These are phyloP conservation scores for Callaeas wilsoni DNA, from an alignment of 2,113 vertebrate species.

Conservation along the genomic window DNA sequence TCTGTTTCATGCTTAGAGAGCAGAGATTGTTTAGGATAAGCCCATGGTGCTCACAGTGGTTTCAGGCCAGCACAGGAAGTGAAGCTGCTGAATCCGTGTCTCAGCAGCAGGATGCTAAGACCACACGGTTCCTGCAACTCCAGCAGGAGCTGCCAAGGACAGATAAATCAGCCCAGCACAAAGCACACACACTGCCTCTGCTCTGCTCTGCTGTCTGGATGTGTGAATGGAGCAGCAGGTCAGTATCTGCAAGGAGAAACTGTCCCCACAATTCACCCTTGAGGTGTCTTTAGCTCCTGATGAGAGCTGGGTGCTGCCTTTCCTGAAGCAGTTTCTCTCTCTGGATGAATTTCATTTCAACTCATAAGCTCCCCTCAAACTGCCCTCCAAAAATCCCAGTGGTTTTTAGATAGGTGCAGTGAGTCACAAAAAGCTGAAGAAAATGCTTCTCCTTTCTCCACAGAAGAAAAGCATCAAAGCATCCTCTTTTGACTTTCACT, in stretches of 20 bases:
- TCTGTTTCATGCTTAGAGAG: not conserved
- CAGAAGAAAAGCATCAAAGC: not conserved
- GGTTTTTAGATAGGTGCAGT: not conserved
- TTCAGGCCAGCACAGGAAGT: not conserved
- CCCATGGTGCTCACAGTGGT: accelerated
- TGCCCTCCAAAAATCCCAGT: not conserved
- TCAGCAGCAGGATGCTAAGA: not conserved
- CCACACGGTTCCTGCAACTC: not conserved
- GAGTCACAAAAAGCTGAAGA: not conserved
- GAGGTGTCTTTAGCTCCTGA: not conserved
- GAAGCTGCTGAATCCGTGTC: not conserved
- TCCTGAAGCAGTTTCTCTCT: not conserved
- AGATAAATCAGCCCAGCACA: accelerated
- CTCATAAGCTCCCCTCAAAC: not conserved
- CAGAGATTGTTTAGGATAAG: not conserved
- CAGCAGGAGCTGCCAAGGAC: not conserved
- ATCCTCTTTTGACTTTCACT: not conserved
- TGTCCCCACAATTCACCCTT: not conserved
- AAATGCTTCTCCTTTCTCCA: not conserved
- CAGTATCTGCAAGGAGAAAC: not conserved
- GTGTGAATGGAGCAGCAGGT: accelerated
- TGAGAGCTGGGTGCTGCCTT: not conserved
- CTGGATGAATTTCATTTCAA: not conserved
- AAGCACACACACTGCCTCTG: not conserved
- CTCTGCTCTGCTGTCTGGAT: not conserved